Percentiles rank a stretch among this genome's conserved stretches.
phyloP scores from a whole-genome alignment of 2,113 vertebrate genomes.

The Scophthalmus maximus region DNA sequence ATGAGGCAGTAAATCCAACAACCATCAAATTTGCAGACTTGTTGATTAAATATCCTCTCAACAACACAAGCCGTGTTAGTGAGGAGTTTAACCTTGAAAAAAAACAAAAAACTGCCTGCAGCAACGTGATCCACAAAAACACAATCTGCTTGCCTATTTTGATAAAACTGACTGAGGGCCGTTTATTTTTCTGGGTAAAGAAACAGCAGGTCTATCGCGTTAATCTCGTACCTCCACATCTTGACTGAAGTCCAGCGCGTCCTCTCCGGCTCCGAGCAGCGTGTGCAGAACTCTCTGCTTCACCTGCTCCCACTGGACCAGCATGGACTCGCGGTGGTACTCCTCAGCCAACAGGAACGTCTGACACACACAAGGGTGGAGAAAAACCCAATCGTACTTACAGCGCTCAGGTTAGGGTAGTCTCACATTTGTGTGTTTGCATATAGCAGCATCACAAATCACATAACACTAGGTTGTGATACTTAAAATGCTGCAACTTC shows the following conservation, averaged over 20 bases:
- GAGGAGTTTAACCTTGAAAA: neutral
- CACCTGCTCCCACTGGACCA: constrained; percentile 99
- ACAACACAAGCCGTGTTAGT: neutral
- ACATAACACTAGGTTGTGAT: too few relatives aligned
- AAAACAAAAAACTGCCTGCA: too few relatives aligned
- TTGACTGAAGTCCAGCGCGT: constrained; percentile 96
- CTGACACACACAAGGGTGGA: constrained; percentile 71
- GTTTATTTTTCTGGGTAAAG: neutral
- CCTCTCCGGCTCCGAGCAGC: constrained; percentile 94
- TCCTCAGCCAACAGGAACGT: constrained; percentile 97
- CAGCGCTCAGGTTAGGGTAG: neutral
- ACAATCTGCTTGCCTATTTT: too few relatives aligned
- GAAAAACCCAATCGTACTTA: neutral
- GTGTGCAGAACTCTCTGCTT: constrained; percentile 98
- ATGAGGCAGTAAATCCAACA: neutral
- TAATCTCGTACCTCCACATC: constrained; percentile 90
- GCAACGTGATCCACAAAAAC: neutral
- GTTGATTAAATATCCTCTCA: neutral
- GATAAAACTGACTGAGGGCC: too few relatives aligned
- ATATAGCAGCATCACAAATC: too few relatives aligned
- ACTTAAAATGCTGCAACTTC: too few relatives aligned
- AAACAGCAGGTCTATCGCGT: neutral
- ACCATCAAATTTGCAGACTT: neutral
- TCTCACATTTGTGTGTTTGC: neutral
- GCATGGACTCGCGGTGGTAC: constrained; percentile 97